Evolutionary conservation across 2,888 invertebrate genomes (phyloP).

Genomic region (Achlya flavicornis): DNA sequence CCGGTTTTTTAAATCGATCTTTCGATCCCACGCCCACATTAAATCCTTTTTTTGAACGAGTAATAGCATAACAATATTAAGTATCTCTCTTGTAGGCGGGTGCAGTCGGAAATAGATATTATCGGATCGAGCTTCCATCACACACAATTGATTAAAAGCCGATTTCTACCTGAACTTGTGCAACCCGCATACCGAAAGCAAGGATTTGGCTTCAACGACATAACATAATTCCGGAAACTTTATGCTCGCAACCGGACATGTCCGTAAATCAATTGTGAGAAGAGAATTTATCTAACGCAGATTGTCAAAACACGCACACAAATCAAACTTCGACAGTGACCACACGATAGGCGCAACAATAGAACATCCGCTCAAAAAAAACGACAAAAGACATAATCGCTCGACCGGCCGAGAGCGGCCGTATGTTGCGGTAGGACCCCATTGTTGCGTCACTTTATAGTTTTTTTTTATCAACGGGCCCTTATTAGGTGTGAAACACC

Average conservation of each 20-base stretch:
- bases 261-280: slow-evolving; percentile 46
- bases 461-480: slow-evolving; percentile 38
- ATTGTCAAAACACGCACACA: slow-evolving; percentile 71
- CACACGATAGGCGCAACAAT: slow-evolving; percentile 63
- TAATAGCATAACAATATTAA: slow-evolving; percentile 54
- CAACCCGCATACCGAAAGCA: slow-evolving; percentile 31
- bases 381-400: slow-evolving; percentile 57
- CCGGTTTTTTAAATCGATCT: slow-evolving; percentile 63
- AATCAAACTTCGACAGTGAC: slow-evolving; percentile 64
- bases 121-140: slow-evolving; percentile 47
- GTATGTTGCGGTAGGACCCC: slow-evolving; percentile 55
- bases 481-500: slow-evolving; percentile 63
- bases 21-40: slow-evolving; percentile 67
- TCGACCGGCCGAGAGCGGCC: slow-evolving; percentile 40
- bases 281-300: slow-evolving; percentile 55
- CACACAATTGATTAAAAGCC: slow-evolving; percentile 39
- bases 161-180: slow-evolving; percentile 52
- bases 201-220: neutral
- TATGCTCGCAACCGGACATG: slow-evolving; percentile 41
- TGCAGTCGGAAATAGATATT: slow-evolving; percentile 56
- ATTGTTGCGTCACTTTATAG: slow-evolving; percentile 40
- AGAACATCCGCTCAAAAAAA: slow-evolving; percentile 63
- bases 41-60: slow-evolving; percentile 25
- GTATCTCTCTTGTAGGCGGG: slow-evolving; percentile 41
- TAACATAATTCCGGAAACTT: slow-evolving; percentile 25